Evolutionary conservation across 2,113 vertebrate genomes (phyloP).

Genomic region (Tenrec ecaudatus): DNA sequence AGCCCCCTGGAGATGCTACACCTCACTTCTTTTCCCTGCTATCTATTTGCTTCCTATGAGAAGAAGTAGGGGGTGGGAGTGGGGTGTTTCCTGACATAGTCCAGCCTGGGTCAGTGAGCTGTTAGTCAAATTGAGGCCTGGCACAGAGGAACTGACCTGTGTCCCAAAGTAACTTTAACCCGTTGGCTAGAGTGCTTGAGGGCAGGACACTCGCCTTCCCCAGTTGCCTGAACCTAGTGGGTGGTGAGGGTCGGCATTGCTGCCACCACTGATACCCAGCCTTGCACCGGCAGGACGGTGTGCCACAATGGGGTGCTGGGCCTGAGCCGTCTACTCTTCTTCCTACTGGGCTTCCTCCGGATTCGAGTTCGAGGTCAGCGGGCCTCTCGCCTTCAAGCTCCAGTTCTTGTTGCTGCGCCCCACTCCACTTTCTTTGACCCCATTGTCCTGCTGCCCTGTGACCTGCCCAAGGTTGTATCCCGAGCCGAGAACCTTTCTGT

Average conservation of each 20-base stretch:
- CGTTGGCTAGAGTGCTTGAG: neutral
- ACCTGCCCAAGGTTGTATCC: slow-evolving; percentile 92
- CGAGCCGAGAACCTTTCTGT: slow-evolving; percentile 91
- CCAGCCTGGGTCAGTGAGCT: neutral
- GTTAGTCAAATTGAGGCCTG: slow-evolving; percentile 6
- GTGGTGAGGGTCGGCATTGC: neutral
- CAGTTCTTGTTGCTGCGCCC: slow-evolving; percentile 92
- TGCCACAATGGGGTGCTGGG: slow-evolving; percentile 85
- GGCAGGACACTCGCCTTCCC: neutral
- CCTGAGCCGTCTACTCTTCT: slow-evolving; percentile 90
- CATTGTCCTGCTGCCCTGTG: slow-evolving; percentile 87
- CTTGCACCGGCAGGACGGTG: slow-evolving; percentile 79
- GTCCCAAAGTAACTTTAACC: neutral
- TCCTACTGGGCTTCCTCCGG: slow-evolving; percentile 91
- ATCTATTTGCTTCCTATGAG: neutral
- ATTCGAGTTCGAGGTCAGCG: slow-evolving; percentile 90
- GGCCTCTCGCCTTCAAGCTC: slow-evolving; percentile 90
- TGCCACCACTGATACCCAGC: slow-evolving; percentile 56
- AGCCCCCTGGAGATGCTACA: neutral
- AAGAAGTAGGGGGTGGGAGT: neutral
- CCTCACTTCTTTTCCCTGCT: slow-evolving; percentile 5
- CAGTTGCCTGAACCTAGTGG: neutral
- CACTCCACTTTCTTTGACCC: slow-evolving; percentile 94
- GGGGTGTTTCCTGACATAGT: neutral
- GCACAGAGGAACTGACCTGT: neutral